Evolutionary conservation across 2,888 invertebrate genomes (phyloP).

Genomic region (Beris chalybata): DNA sequence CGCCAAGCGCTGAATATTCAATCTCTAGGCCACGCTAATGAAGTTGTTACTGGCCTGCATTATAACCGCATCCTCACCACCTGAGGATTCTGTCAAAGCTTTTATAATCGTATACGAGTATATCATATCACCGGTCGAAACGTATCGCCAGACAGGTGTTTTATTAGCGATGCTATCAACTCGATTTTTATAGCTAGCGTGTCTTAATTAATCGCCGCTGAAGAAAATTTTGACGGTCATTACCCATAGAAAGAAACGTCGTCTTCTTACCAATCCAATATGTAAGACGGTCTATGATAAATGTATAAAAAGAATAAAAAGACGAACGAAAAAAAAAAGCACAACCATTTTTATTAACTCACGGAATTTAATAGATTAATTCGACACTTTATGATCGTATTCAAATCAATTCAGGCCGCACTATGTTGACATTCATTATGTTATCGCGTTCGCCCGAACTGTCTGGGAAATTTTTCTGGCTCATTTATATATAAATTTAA

Average conservation of each 20-base stretch:
- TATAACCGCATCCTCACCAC: too few species aligned
- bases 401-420: slow-evolving; percentile 26
- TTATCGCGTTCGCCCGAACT: neutral
- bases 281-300: too few species aligned
- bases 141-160: slow-evolving; percentile 17
- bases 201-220: slow-evolving; percentile 30
- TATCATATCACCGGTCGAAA: too few species aligned
- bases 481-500: slow-evolving; percentile 29
- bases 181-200: slow-evolving; percentile 26
- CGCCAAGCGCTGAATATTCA: slow-evolving; percentile 10
- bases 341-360: slow-evolving; percentile 14
- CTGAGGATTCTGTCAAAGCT: too few species aligned
- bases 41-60: slow-evolving; percentile 17
- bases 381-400: slow-evolving; percentile 32
- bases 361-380: slow-evolving; percentile 25
- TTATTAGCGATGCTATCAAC: slow-evolving; percentile 27
- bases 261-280: neutral
- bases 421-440: slow-evolving; percentile 17
- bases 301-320: too few species aligned
- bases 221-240: slow-evolving; percentile 31
- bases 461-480: neutral
- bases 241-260: slow-evolving; percentile 16
- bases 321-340: too few species aligned
- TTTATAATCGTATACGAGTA: too few species aligned
- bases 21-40: slow-evolving; percentile 19